These are phyloP conservation scores for Pterocles gutturalis DNA, from an alignment of 2,113 vertebrate species.

Conservation along the genomic window DNA sequence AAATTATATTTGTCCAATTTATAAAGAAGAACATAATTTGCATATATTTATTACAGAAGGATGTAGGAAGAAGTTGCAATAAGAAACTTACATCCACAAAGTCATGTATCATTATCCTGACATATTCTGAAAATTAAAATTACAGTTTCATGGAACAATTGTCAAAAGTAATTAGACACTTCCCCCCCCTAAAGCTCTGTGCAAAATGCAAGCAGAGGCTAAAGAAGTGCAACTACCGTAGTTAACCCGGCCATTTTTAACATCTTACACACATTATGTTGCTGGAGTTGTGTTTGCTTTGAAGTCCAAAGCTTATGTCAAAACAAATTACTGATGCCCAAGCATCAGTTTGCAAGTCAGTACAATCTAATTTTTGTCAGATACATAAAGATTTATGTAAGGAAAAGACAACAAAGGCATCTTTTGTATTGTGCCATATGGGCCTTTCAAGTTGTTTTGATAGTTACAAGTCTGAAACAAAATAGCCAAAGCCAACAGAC, in stretches of 20 bases:
- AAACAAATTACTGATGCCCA: neutral
- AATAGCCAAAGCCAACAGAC: neutral
- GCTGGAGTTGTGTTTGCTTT: neutral
- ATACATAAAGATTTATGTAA: neutral
- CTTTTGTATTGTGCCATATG: neutral
- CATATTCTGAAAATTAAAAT: neutral
- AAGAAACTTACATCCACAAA: neutral
- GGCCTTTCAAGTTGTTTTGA: neutral
- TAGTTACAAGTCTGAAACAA: neutral
- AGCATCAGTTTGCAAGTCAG: neutral
- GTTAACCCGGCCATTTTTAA: neutral
- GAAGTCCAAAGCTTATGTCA: neutral
- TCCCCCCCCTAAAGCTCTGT: neutral
- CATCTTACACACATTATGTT: neutral
- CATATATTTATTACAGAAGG: neutral
- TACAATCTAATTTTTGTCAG: neutral
- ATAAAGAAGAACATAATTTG: neutral
- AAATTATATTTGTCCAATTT: neutral
- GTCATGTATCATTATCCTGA: neutral
- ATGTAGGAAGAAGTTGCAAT: neutral
- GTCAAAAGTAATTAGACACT: neutral
- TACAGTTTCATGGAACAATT: neutral
- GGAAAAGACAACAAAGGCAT: neutral
- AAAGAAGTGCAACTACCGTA: neutral
- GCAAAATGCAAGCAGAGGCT: neutral